Evolutionary conservation across 1,140 invertebrate species (phyloP), one percentile per base, ranked within the genome.

Genomic region (Xylocopa sonorina): DNA sequence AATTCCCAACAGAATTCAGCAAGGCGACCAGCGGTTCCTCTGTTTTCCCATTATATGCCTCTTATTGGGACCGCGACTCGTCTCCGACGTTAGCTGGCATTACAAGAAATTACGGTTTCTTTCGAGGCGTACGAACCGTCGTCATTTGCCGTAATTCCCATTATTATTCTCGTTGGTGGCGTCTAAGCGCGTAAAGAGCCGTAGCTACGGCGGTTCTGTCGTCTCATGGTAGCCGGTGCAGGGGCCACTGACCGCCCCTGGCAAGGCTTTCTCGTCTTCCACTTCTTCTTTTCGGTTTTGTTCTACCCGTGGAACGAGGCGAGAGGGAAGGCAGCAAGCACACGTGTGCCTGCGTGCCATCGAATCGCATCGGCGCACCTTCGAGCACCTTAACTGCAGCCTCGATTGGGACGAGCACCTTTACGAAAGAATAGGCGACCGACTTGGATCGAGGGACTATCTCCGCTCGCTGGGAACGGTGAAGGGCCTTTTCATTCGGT

Each of bases 201-300:
- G 51, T 62, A 60, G 50, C n/a, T 55, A 53, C 18, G 60, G 29
- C 32, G 34, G 51, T 48, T 48, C 38, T 48, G 77, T 53, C 77
- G 71, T 63, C 69, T 83, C 79, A 75, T 82, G 80, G 86, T 87
- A 89, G 87, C 78, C 81, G 82, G 83, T 87, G 86, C 87, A 88
- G 89, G 82, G 90, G 90, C 90, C 90, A 91, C 81, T 91, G 90
- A 91, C 90, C 90, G 90, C 88, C 89, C 89, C 89, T 87, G 90
- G 87, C 90, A 91, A 91, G 89, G 89, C 88, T 89, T 87, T 84
- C 83, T 80, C 81, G 73, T 86, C 82, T 79, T 82, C 68, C 73
- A 63, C 57, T 85, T 81, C 82, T 82, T 80, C 80, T 71, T 81
- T 77, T 73, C 64, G 67, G 68, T 81, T 85, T 80, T 87, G 82